Percentiles rank a stretch among this genome's conserved stretches.
phyloP scores from a whole-genome alignment of 2,888 invertebrate species.

The Elgonia sp. region DNA sequence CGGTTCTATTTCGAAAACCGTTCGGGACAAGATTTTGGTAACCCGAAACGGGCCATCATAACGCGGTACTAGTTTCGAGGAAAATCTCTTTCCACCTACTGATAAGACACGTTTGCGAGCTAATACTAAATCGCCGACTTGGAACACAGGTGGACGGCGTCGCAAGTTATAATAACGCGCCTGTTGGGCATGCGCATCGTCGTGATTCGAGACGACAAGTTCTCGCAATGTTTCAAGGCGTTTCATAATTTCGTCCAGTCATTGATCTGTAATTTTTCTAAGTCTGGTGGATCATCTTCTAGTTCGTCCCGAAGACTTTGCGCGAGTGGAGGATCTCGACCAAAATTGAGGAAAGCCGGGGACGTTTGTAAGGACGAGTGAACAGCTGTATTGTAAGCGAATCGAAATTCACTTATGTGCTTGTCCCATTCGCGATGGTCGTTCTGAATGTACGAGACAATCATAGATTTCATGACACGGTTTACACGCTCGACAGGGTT shows the following conservation, averaged over 20 bases:
- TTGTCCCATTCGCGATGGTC: conserved; percentile 7
- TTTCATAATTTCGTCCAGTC: background rate
- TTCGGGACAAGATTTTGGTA: background rate
- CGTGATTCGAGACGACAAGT: too few relatives aligned
- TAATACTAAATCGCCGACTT: too few relatives aligned
- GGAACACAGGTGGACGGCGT: too few relatives aligned
- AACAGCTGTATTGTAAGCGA: too few relatives aligned
- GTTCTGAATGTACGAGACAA: background rate
- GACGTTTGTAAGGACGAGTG: too few relatives aligned
- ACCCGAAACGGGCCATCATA: background rate
- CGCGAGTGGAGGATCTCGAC: background rate
- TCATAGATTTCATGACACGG: conserved; percentile 19
- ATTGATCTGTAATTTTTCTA: background rate
- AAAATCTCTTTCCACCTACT: background rate
- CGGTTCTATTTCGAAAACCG: background rate
- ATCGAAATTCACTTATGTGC: too few relatives aligned
- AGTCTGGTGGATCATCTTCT: background rate
- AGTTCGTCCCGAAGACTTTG: background rate
- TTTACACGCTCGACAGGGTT: conserved; percentile 18
- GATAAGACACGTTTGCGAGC: too few relatives aligned
- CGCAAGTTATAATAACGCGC: too few relatives aligned
- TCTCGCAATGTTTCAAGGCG: background rate
- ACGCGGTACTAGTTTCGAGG: background rate
- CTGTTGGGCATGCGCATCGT: too few relatives aligned
- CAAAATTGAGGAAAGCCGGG: too few relatives aligned